Conservation (phyloP, 2,797 vertebrate species). For the Antennarius maculatus region DNA sequence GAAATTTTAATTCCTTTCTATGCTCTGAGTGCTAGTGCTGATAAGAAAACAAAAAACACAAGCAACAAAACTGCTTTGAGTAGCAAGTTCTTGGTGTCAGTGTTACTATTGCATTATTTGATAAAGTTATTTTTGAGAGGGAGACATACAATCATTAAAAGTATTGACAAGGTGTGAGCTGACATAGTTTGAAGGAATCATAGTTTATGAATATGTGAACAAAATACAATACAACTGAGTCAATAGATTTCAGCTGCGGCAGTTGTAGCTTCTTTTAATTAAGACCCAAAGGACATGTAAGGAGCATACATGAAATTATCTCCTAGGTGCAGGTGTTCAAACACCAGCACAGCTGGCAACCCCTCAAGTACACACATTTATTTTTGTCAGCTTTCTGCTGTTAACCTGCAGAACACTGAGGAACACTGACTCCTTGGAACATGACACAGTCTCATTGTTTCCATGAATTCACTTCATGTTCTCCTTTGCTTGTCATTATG, state of each 20-base stretch:
- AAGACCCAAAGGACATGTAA: constrained; percentile 1
- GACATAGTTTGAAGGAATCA: not conserved
- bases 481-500: not conserved
- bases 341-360: constrained; percentile 32
- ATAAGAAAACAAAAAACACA: constrained; percentile 51
- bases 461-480: constrained; percentile 2
- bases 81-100: constrained; percentile 46
- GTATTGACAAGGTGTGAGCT: constrained; percentile 3
- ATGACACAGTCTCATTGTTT: constrained; percentile 6
- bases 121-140: constrained; percentile 28
- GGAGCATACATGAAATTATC: constrained; percentile 12
- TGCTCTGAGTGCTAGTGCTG: constrained; percentile 58
- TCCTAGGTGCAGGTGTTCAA: constrained; percentile 14
- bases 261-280: not conserved
- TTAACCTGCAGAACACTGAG: constrained; percentile 13
- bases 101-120: constrained; percentile 46
- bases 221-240: not conserved
- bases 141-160: not conserved
- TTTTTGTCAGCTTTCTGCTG: constrained; percentile 19
- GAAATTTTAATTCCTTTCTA: constrained; percentile 70
- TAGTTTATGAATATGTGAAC: not conserved
- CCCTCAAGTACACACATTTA: constrained; percentile 10
- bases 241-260: not conserved
- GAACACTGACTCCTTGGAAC: constrained; percentile 5
- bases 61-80: constrained; percentile 45